These are phyloP conservation scores for Thamnaconus septentrionalis DNA, from an alignment of 2,113 vertebrate genomes.

Conservation along the genomic window DNA sequence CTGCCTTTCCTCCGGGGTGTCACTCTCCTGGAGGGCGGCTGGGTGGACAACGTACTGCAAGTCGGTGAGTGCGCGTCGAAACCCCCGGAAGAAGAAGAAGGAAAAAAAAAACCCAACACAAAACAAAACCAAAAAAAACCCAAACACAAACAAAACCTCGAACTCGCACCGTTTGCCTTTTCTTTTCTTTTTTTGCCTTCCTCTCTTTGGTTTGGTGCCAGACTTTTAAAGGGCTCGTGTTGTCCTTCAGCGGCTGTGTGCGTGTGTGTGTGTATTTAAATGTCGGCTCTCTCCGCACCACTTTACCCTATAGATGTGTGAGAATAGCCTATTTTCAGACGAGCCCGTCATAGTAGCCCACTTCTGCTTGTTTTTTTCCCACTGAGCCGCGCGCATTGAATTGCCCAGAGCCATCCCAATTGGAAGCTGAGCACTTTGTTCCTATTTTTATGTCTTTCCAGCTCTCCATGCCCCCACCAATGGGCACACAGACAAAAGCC, in stretches of 20 bases:
- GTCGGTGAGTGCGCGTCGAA: constrained; percentile 87
- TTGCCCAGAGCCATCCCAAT: constrained; percentile 77
- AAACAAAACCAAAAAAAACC: constrained; percentile 20
- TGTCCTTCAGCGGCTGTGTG: constrained; percentile 21
- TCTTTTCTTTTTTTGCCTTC: neutral
- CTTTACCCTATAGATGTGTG: constrained; percentile 51
- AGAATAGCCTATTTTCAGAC: constrained; percentile 67
- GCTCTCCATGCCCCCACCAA: constrained; percentile 79
- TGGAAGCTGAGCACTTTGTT: constrained; percentile 87
- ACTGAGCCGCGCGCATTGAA: constrained; percentile 77
- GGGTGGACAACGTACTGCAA: constrained; percentile 98
- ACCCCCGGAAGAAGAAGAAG: constrained; percentile 11
- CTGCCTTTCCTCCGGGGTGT: constrained; percentile 95
- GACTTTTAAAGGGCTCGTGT: constrained; percentile 52
- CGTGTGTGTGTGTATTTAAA: constrained; percentile 44
- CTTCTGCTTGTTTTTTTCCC: constrained; percentile 73
- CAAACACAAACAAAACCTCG: constrained; percentile 30
- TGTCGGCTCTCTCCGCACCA: constrained; percentile 64
- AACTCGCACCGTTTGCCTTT: constrained; percentile 35
- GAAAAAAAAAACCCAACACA: constrained; percentile 9
- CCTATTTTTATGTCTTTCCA: constrained; percentile 86
- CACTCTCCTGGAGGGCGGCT: constrained; percentile 92
- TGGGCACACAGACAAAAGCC: constrained; percentile 91
- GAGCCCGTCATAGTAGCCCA: constrained; percentile 67
- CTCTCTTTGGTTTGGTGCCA: constrained; percentile 23